phyloP scores from a whole-genome alignment of 2,797 vertebrate species.

The Hypotaenidia philippensis region DNA sequence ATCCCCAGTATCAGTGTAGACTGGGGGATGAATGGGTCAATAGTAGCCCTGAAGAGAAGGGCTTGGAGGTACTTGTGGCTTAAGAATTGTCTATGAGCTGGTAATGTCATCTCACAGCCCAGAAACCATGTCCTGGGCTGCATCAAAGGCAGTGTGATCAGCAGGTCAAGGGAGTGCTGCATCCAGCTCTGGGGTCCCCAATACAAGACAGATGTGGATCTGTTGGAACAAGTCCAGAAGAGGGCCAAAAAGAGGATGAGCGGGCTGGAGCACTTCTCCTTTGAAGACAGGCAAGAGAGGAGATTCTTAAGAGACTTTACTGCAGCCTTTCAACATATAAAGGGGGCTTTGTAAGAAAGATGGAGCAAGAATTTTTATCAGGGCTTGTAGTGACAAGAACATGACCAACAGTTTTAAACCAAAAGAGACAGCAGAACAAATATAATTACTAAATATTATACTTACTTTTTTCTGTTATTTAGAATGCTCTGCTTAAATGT shows the following conservation, averaged over 20 bases:
- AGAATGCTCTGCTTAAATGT: not conserved
- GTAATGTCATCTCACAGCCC: not conserved
- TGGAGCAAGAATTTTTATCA: not conserved
- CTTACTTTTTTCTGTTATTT: not conserved
- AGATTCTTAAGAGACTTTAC: not conserved
- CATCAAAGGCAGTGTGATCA: not conserved
- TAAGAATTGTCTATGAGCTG: not conserved
- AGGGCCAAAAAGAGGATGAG: not conserved
- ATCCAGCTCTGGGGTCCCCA: not conserved
- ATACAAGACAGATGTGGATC: not conserved
- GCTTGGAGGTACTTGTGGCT: too few species aligned
- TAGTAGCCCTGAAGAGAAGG: not conserved
- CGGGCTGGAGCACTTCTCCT: not conserved
- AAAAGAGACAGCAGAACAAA: not conserved
- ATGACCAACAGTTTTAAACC: not conserved
- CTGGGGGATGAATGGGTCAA: not conserved
- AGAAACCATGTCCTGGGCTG: not conserved
- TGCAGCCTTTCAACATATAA: not conserved
- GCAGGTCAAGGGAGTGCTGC: not conserved
- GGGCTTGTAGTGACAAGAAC: not conserved
- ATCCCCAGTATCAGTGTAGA: not conserved
- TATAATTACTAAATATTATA: not conserved
- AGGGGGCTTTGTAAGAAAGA: not conserved
- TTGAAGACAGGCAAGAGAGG: not conserved
- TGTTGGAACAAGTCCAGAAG: not conserved